Conservation (phyloP, 2,797 vertebrate species). For the Balearica regulorum region DNA sequence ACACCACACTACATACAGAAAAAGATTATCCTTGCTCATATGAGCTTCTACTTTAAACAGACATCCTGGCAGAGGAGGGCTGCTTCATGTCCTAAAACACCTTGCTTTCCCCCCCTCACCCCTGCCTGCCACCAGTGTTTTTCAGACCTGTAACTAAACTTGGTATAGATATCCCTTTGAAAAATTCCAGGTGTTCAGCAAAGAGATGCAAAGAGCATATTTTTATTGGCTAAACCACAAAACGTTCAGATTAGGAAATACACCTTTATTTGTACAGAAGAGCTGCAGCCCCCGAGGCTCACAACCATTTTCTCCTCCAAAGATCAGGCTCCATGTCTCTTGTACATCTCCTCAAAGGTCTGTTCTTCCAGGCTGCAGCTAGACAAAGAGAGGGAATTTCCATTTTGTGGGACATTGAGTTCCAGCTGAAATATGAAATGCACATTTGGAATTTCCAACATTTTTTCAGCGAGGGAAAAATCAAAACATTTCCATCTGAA, state of each 20-base stretch:
- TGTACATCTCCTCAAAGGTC: neutral
- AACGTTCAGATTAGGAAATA: neutral
- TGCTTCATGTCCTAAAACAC: neutral
- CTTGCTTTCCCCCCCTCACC: neutral
- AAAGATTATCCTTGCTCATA: neutral
- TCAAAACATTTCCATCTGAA: neutral
- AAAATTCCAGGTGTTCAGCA: constrained; percentile 2
- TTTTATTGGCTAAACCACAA: neutral
- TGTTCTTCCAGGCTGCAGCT: neutral
- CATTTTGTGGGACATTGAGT: neutral
- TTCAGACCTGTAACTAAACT: neutral
- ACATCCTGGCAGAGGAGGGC: neutral
- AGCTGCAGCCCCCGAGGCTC: neutral
- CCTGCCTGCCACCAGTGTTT: neutral
- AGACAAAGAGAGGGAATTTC: neutral
- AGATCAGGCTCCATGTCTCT: neutral
- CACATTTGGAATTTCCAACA: neutral
- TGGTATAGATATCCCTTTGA: neutral
- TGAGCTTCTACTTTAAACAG: neutral
- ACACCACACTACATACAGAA: neutral
- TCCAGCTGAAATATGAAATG: neutral
- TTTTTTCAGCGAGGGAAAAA: neutral
- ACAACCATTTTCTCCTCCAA: neutral
- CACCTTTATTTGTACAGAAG: neutral
- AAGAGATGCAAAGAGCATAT: neutral